Conservation (phyloP, 37 sponge, comb jelly and placozoan species). For the Diacarnus erythraeanus region DNA sequence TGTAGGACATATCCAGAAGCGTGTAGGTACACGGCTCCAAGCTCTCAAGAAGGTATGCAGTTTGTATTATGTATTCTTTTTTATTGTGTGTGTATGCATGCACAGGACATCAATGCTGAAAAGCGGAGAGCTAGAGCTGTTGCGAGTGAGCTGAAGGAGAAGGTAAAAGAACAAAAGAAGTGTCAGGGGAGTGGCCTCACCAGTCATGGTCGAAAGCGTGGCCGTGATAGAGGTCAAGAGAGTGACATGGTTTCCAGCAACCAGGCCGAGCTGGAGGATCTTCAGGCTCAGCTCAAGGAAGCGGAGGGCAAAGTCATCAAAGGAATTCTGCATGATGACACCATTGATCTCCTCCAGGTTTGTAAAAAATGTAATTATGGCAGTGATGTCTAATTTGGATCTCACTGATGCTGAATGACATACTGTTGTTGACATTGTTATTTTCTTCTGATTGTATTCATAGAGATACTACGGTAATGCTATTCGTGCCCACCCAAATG, state of each 20-base stretch:
- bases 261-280: not conserved
- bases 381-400: not conserved
- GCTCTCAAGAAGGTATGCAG: too few relatives aligned
- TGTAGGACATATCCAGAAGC: too few relatives aligned
- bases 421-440: not conserved
- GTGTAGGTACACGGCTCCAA: too few relatives aligned
- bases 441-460: too few relatives aligned
- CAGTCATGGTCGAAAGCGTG: not conserved
- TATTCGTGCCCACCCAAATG: slow-evolving; percentile 19
- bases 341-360: slow-evolving; percentile 1
- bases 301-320: not conserved
- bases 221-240: not conserved
- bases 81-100: too few relatives aligned
- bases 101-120: too few relatives aligned
- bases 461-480: slow-evolving; percentile 36
- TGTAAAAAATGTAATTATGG: not conserved
- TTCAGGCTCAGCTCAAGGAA: not conserved
- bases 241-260: not conserved
- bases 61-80: too few relatives aligned
- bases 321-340: not conserved
- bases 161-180: not conserved
- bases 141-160: not conserved
- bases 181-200: too few relatives aligned
- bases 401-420: too few relatives aligned
- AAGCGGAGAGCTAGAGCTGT: too few relatives aligned